Percentiles rank a stretch among this genome's conserved stretches.
phyloP scores from a whole-genome alignment of 2,113 vertebrate genomes.

The Caranx melampygus region DNA sequence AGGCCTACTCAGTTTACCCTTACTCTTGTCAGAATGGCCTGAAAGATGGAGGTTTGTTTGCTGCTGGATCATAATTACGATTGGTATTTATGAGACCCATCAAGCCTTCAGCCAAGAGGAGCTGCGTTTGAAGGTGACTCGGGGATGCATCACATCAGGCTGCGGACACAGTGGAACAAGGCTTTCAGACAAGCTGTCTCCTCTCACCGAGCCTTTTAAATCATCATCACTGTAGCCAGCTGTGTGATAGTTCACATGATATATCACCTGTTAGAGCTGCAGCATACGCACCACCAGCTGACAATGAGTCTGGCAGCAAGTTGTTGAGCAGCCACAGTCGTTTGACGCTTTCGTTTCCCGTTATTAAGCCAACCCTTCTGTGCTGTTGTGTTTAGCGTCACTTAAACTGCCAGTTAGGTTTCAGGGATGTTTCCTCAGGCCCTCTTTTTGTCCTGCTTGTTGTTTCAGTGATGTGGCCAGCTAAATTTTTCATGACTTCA shows the following conservation, averaged over 20 bases:
- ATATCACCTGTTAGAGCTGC: conserved; percentile 70
- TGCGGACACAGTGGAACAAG: conserved; percentile 73
- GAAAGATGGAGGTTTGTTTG: conserved; percentile 74
- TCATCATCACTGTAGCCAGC: conserved; percentile 79
- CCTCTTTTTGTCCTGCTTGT: conserved; percentile 36
- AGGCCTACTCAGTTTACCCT: conserved; percentile 68
- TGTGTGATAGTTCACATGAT: conserved; percentile 74
- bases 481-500: conserved; percentile 61
- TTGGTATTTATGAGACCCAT: conserved; percentile 80
- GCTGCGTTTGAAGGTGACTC: conserved; percentile 83
- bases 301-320: conserved; percentile 65
- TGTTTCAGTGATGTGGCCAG: conserved; percentile 51
- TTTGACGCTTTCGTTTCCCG: conserved; percentile 59
- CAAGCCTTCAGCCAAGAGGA: conserved; percentile 77
- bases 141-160: conserved; percentile 67
- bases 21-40: conserved; percentile 69
- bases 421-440: conserved; percentile 31
- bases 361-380: conserved; percentile 61
- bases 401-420: conserved; percentile 61
- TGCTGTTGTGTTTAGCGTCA: conserved; percentile 64
- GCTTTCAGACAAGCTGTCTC: conserved; percentile 80
- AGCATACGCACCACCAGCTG: conserved; percentile 45
- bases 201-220: conserved; percentile 80
- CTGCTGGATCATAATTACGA: conserved; percentile 78
- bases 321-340: conserved; percentile 28